Evolutionary conservation across 37 sponge, comb jelly and placozoan genomes (phyloP).

Genomic region (Aphrocallistes beatrix): DNA sequence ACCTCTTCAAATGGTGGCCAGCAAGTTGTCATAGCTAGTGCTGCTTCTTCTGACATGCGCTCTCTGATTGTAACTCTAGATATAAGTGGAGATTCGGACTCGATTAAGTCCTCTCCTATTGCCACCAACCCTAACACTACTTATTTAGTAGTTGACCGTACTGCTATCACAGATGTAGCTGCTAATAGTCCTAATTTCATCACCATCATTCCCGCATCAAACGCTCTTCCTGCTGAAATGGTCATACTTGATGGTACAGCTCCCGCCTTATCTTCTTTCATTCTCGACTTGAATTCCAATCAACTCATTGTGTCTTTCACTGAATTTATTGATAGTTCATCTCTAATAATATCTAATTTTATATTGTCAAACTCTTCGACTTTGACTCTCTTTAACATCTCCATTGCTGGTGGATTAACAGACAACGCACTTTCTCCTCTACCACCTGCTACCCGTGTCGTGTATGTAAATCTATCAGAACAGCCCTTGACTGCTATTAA

Average conservation of each 20-base stretch:
- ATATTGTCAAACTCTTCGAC: neutral
- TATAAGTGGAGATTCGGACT: slow-evolving; percentile 39
- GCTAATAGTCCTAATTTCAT: neutral
- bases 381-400: neutral
- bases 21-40: neutral
- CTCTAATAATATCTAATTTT: neutral
- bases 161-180: slow-evolving; percentile 42
- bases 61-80: slow-evolving; percentile 43
- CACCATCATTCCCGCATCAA: slow-evolving; percentile 23
- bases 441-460: neutral
- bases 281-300: neutral
- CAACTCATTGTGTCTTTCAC: neutral
- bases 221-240: slow-evolving; percentile 26
- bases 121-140: slow-evolving; percentile 39
- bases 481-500: neutral
- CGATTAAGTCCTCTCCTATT: neutral
- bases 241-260: slow-evolving; percentile 39
- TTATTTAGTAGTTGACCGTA: slow-evolving; percentile 41
- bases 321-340: neutral
- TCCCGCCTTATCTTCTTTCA: slow-evolving; percentile 39
- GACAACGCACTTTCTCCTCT: neutral
- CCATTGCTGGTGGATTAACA: neutral
- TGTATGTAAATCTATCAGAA: neutral
- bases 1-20: neutral
- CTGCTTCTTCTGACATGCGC: slow-evolving; percentile 11